Percentiles rank a stretch among this genome's conserved stretches.
phyloP scores from a whole-genome alignment of 2,797 vertebrate species.

The Serranus cabrilla region DNA sequence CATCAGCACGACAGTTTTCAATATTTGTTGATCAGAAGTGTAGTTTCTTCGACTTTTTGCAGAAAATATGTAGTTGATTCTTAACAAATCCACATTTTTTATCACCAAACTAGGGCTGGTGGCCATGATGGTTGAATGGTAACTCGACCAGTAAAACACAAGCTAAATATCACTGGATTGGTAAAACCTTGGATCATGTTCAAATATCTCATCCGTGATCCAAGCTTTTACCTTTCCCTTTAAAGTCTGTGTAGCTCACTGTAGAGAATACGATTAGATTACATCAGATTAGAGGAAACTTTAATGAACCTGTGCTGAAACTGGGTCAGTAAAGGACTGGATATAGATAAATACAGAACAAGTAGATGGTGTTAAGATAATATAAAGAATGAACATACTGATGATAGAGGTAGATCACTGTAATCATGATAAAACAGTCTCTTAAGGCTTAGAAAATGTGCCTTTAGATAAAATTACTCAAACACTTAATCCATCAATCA shows the following conservation, averaged over 20 bases:
- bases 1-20: not conserved
- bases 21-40: no score
- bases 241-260: conserved; percentile 11
- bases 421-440: not conserved
- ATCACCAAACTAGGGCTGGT: no score
- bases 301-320: conserved; percentile 45
- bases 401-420: not conserved
- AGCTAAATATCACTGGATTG: not conserved
- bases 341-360: conserved; percentile 23
- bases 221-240: conserved; percentile 29
- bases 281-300: conserved; percentile 48
- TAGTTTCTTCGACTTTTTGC: no score
- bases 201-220: conserved; percentile 1
- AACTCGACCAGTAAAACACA: not conserved
- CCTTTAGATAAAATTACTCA: not conserved
- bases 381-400: not conserved
- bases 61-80: no score
- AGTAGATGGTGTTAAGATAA: conserved; percentile 1
- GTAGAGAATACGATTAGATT: conserved; percentile 33
- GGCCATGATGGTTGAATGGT: not conserved
- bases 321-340: conserved; percentile 38
- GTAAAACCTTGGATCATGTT: conserved; percentile 7
- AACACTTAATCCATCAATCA: no score
- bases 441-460: no score
- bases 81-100: no score